These are phyloP conservation scores for Gobiocypris rarus DNA, from an alignment of 2,113 vertebrate genomes.

Conservation along the genomic window DNA sequence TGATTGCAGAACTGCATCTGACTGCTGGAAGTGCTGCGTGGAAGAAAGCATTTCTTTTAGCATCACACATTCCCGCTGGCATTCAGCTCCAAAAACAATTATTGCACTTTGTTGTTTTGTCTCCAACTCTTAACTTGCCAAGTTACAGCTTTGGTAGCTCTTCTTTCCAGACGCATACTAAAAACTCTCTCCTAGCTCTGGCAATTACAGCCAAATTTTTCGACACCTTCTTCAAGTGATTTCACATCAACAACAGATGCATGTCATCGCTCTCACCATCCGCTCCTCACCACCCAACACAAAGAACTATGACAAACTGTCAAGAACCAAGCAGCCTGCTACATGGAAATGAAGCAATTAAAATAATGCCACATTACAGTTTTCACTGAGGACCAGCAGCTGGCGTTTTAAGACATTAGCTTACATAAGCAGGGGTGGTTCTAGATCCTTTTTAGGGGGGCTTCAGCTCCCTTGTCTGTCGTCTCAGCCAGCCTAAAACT, in stretches of 20 bases:
- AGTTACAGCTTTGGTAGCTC: conserved; percentile 65
- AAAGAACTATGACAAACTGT: conserved; percentile 62
- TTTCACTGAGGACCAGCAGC: conserved; percentile 52
- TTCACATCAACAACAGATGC: conserved; percentile 61
- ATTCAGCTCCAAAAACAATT: conserved; percentile 73
- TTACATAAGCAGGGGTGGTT: neutral
- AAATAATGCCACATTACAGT: conserved; percentile 66
- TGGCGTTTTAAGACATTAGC: conserved; percentile 45
- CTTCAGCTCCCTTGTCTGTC: too few species aligned
- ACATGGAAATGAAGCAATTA: conserved; percentile 65
- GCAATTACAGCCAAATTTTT: conserved; percentile 66
- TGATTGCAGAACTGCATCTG: conserved; percentile 71
- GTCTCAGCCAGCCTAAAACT: too few species aligned
- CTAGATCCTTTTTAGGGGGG: too few species aligned
- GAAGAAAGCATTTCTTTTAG: conserved; percentile 64
- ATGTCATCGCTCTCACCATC: conserved; percentile 44
- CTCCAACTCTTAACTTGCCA: conserved; percentile 54
- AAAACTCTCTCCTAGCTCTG: conserved; percentile 57
- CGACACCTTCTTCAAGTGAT: conserved; percentile 66
- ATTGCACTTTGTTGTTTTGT: conserved; percentile 68
- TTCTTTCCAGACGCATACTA: conserved; percentile 58
- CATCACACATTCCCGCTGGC: conserved; percentile 61
- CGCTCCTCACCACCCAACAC: conserved; percentile 44
- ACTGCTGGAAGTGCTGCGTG: conserved; percentile 62
- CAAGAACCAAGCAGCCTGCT: conserved; percentile 56